Conservation (phyloP, 35 echinoderm and acorn worm species). For the Hemicentrotus pulcherrimus region DNA sequence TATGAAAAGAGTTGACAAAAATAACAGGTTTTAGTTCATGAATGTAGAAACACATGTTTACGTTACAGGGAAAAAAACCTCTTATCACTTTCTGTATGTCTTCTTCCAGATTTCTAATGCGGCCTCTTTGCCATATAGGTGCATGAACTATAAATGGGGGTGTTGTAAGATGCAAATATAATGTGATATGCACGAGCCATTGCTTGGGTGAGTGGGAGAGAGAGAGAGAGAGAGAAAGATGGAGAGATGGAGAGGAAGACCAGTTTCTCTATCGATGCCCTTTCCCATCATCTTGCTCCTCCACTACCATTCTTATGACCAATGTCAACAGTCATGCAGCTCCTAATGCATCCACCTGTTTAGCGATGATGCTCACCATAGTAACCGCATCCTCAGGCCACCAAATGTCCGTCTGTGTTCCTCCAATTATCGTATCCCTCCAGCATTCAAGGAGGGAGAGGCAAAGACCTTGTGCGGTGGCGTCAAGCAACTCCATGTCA, state of each 20-base stretch:
- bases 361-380: constrained; percentile 5
- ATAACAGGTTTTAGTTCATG: too few relatives aligned
- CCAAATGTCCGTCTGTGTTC: constrained; percentile 6
- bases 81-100: too few relatives aligned
- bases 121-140: background rate
- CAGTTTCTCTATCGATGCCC: background rate
- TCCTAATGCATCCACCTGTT: constrained; percentile 16
- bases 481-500: background rate
- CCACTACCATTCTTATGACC: background rate
- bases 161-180: background rate
- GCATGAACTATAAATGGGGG: background rate
- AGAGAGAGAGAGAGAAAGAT: background rate
- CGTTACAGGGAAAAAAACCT: background rate
- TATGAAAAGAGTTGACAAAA: background rate
- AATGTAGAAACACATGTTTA: too few relatives aligned
- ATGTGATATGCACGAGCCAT: background rate
- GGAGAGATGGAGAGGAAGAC: background rate
- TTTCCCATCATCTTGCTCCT: constrained; percentile 10
- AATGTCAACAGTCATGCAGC: constrained; percentile 9
- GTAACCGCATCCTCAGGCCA: constrained; percentile 7
- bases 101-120: background rate
- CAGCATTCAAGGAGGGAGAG: background rate
- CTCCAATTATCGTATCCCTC: background rate
- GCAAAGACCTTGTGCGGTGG: background rate
- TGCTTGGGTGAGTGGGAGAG: background rate